A percentile compares a stretch with the other conserved stretches of the same genome.
phyloP scores from a whole-genome alignment of 2,113 vertebrate genomes.

The Prolemur simus region DNA sequence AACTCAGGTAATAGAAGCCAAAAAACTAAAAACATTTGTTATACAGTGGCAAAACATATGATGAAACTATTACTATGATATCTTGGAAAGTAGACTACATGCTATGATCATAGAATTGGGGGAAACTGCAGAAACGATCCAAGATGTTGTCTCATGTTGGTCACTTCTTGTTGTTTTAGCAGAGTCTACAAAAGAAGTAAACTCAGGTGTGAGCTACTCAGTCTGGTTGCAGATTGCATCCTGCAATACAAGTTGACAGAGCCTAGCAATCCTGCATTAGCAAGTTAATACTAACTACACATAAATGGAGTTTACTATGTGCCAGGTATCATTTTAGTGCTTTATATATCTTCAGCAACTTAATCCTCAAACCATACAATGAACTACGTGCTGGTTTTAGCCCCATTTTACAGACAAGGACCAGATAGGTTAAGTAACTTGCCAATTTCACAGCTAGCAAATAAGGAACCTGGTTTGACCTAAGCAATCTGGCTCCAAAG shows the following conservation, averaged over 20 bases:
- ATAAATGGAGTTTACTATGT: neutral
- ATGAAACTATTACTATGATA: neutral
- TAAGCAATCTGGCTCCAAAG: neutral
- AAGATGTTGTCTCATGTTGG: neutral
- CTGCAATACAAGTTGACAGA: neutral
- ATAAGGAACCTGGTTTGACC: neutral
- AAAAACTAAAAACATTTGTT: neutral
- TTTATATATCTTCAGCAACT: neutral
- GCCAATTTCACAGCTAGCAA: neutral
- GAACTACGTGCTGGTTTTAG: neutral
- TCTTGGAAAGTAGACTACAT: neutral
- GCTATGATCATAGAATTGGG: neutral
- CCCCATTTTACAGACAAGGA: neutral
- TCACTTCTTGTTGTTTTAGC: neutral
- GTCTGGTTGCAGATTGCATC: neutral
- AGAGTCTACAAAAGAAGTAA: neutral
- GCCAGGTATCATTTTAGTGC: neutral
- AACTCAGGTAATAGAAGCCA: neutral
- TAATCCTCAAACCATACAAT: neutral
- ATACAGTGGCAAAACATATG: neutral
- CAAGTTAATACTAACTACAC: neutral
- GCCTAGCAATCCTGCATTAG: neutral
- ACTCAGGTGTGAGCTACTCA: neutral
- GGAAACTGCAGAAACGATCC: neutral
- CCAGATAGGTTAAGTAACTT: neutral